Base-by-base conservation (phyloP, 1,140 invertebrate species). In the Brachionus sp. region DNA sequence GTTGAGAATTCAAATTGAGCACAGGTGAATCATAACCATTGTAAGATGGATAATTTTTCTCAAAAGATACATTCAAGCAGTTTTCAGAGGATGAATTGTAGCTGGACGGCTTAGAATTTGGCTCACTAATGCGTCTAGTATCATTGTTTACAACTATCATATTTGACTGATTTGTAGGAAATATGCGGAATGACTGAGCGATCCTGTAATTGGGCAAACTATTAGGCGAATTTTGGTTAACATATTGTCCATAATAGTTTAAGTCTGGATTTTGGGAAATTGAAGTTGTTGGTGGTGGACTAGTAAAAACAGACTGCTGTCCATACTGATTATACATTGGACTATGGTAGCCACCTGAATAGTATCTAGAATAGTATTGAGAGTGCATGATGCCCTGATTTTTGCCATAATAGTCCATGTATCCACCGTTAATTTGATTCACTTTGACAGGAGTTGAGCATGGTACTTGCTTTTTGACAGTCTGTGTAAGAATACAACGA, bases 21-120 rank as follows among this genome's bases (percentile, higher is more conserved):
- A 70, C 66, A 7, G 66, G 66, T n/a, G 66, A 70, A 5, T 70
- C 66, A 19, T 16, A 70, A n/a, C 35, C n/a, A 10, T 39, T 37
- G 7, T 70, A 75, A 25, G 70, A 16, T 19, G 70, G 39, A 50
- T 46, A 75, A 25, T 75, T 75, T 44, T 75, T 75, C 44, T 75
- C 70, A 46, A 75, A 75, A 25, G 70, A 75, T 10, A 42, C 16
- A 75, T 75, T 75, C 12, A 75, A 12, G 12, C 70, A 75, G n/a
- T 46, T 46, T 25, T 75, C 70, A 3, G 37, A 73, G 10, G 12
- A 0, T 25, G 37, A 70, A 2, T 12, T 16, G 35, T 39, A 70
- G 19, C 66, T 70, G 16, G 66, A 70, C n/a, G 35, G 66, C 66
- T 39, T 70, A 5, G 66, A 39, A 23, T 9, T 70, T 13, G 35